These are phyloP conservation scores for Drosophila koepferae DNA, from an alignment of 2,888 invertebrate genomes.

Conservation along the genomic window DNA sequence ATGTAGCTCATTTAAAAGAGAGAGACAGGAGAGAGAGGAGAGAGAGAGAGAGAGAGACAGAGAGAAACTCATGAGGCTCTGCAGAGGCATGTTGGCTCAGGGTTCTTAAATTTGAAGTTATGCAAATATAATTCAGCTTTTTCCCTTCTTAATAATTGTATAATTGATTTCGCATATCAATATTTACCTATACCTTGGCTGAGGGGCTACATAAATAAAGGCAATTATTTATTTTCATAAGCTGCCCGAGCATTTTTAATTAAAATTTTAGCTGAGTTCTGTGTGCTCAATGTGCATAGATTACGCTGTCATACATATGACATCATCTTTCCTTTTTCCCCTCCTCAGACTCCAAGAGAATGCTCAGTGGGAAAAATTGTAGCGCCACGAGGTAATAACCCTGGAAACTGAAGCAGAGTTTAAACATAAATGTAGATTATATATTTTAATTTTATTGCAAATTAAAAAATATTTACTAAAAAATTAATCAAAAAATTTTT, in stretches of 20 bases:
- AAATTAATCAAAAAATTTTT: no score
- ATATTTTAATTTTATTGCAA: no score
- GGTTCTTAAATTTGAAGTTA: conserved; percentile 44
- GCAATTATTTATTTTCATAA: conserved; percentile 4
- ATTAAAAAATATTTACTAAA: no score
- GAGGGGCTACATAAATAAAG: not conserved
- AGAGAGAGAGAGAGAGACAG: conserved; percentile 1
- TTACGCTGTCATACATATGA: not conserved
- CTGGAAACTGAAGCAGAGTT: no score
- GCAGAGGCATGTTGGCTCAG: conserved; percentile 21
- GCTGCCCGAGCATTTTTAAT: not conserved
- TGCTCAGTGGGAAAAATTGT: no score
- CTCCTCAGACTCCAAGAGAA: no score
- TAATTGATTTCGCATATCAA: conserved; percentile 51
- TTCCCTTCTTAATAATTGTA: conserved; percentile 11
- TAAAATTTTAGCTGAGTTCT: not conserved
- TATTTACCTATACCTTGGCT: not conserved
- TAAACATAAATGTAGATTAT: no score
- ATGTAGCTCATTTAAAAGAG: conserved; percentile 55
- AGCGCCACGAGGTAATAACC: no score
- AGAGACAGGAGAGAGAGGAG: conserved; percentile 6
- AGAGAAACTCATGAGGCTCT: conserved; percentile 42
- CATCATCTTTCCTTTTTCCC: no score
- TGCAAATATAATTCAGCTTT: conserved; percentile 43
- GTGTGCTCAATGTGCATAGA: not conserved